A percentile compares a stretch with the other conserved stretches of the same genome.
phyloP scores from a whole-genome alignment of 2,113 vertebrate species.

The Planiliza haematocheilus region DNA sequence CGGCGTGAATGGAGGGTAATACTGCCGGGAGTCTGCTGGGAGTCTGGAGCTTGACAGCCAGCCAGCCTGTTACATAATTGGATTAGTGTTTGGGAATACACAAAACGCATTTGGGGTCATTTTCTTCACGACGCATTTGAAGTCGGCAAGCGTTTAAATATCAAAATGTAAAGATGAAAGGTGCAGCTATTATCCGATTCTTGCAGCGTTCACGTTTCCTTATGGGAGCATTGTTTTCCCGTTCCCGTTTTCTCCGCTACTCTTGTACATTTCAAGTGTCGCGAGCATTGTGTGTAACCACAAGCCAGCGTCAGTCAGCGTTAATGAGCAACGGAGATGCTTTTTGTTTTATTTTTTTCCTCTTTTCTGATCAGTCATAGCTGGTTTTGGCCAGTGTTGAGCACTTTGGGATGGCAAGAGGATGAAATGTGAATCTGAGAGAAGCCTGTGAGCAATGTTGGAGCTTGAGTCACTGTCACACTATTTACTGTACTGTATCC shows the following conservation, averaged over 20 bases:
- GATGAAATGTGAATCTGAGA: constrained; percentile 72
- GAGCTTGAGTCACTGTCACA: constrained; percentile 80
- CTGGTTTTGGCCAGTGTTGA: constrained; percentile 57
- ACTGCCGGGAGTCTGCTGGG: constrained; percentile 58
- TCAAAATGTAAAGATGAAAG: constrained; percentile 28
- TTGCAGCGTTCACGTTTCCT: neutral
- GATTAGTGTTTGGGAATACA: constrained; percentile 63
- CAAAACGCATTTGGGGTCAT: constrained; percentile 56
- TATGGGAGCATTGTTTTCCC: constrained; percentile 10
- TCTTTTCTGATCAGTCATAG: constrained; percentile 38
- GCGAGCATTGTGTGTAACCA: neutral
- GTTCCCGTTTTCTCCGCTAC: neutral
- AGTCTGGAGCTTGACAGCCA: constrained; percentile 65
- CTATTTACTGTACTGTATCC: constrained; percentile 74
- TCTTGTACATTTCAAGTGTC: constrained; percentile 19
- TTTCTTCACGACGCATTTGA: constrained; percentile 50
- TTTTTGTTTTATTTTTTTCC: constrained; percentile 3
- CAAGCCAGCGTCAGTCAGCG: constrained; percentile 47
- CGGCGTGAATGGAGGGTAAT: constrained; percentile 64
- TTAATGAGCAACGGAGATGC: constrained; percentile 45
- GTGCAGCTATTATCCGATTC: neutral
- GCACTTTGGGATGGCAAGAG: constrained; percentile 56
- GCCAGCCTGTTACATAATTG: constrained; percentile 71
- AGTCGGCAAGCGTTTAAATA: constrained; percentile 31
- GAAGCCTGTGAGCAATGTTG: constrained; percentile 73